Evolutionary conservation across 92 coral and sea anemone genomes (phyloP), one percentile per base, ranked within the genome.

Genomic region (Paramuricea clavata): DNA sequence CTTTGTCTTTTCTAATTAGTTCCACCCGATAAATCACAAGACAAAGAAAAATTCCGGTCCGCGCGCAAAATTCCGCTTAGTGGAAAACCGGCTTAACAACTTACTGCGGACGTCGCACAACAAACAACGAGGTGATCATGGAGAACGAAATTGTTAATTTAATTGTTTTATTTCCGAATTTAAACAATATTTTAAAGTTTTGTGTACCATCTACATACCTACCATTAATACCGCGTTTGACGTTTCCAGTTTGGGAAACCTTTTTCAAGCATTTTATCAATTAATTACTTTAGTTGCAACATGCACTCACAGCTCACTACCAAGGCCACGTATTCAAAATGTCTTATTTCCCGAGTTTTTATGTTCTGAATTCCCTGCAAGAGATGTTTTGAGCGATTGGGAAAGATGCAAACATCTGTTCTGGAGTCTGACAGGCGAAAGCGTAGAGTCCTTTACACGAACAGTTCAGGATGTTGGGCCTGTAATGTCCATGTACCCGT

Each of bases 401-500:
- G n/a, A 23, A 68, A 68, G 74, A 15, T 70, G 76, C 25, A 36
- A 70, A 35, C 49, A 39, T 17, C 76, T 70, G 25, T 70, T 70
- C 27, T 70, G 49, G 76, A 70, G 76, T 34, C 9, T 70, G 12
- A 70, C 76, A 8, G 76, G 76, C 25, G 76, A 70, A 70, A 39
- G 49, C 52, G 25, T 70, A 0, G 76, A 70, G 49, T 70, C 76
- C 22, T 70, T 70, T 34, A 35, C 2, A 30, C 76, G 17, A 43
- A 70, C 15, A 15, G 52, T 70, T 13, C 76, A n/a, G 4, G 76
- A 39, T 35, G 49, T 34, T 70, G 49, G 44, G 49, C 52, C 76
- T 17, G 27, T 6, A 34, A 43, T 34, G 49, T 10, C 25, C 27
- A 31, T 70, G 25, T 39, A 35, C 27, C 33, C 76, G n/a, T n/a